Base-by-base conservation (phyloP, 2,797 vertebrate species). In the Malurus splendens region DNA sequence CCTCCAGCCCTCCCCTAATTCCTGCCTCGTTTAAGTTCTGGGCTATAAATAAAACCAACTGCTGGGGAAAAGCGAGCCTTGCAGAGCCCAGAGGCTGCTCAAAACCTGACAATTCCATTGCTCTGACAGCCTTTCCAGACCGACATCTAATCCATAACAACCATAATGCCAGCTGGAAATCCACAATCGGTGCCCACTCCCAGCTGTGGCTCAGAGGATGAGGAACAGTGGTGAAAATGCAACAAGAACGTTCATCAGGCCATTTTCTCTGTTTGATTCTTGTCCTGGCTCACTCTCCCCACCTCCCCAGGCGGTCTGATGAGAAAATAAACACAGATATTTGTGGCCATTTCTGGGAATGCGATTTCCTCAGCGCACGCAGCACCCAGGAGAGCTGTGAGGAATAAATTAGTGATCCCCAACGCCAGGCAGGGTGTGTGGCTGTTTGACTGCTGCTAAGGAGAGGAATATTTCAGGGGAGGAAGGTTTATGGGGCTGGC, bases 91-190 rank as follows among this genome's bases (percentile, higher is more conserved):
- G 85, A 90, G 90, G 77, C 90, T 54, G 18, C 75, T 95, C 91
- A 80, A 77, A 95, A 90, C 89, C 52, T 64, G 86, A 41, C 71
- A 56, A 76, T 85, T 48, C 22, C 91, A 64, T 85, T 93, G 79
- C 73, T 90, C 92, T 92, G 90, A 92, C 86, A 90, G 86, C 66
- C 66, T 85, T 76, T 80, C 75, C 84, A 90, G 86, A 18, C 33
- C 74, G 91, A 56, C 48, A 62, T 90, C 83, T 81, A 90, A 92
- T 86, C 85, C 59, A 79, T 80, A 89, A 93, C 91, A 96, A 96
- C 84, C 94, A 91, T 93, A 51, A 44, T 82, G 90, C 92, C 86
- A 90, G 94, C 65, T 96, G 95, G 89, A 97, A 91, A 95, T 94
- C 66, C 47, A 42, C 94, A 95, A 96, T 97, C 95, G 95, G 36